Base-by-base conservation (phyloP, 2,797 vertebrate genomes). In the Gephyroberyx darwinii region DNA sequence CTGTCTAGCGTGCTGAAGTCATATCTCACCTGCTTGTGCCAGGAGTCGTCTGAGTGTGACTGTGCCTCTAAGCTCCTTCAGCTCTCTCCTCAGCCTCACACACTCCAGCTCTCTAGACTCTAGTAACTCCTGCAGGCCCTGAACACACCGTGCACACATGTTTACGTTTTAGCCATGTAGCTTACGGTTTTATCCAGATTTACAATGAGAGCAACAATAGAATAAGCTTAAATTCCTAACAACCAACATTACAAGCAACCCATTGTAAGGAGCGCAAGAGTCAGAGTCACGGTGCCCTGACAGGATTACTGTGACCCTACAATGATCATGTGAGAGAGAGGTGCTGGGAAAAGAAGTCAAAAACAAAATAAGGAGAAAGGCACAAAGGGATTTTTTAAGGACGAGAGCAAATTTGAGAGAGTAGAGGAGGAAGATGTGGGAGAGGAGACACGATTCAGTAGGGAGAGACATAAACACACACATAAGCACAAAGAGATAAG, bases 41-140 rank as follows among this genome's bases (percentile, higher is more conserved):
- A 94, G 83, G 2, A 92, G 80, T 57, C 77, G 89, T 71, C 93
- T 89, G 2, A 88, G 88, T 6, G 63, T 88, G 52, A 81, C 86
- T 0, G 89, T 90, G 76, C 65, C 81, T 55, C 85, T 92, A 3
- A 94, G 89, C 47, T 87, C 89, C 74, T 90, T 90, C 67, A 95
- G 76, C 74, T 95, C 94, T 26, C 85, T 90, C 72, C 91, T 92
- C 63, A 95, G 75, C 60, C 90, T 80, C 62, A 77, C 65, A 17
- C 90, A 90, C 81, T 92, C 93, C 6, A 73, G 89, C 67, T 94
- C 94, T 75, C 88, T 77, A 71, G 90, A 90, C 69, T 92, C 90
- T 10, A 95, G 79, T 47, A 93, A 89, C 47, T 93, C 92, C 78
- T 86, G 66, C 67, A 93, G 70, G 8, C 93, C 90, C 93, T 94